Evolutionary conservation across 2,113 vertebrate genomes (phyloP).

Genomic region (Taurulus bubalis): DNA sequence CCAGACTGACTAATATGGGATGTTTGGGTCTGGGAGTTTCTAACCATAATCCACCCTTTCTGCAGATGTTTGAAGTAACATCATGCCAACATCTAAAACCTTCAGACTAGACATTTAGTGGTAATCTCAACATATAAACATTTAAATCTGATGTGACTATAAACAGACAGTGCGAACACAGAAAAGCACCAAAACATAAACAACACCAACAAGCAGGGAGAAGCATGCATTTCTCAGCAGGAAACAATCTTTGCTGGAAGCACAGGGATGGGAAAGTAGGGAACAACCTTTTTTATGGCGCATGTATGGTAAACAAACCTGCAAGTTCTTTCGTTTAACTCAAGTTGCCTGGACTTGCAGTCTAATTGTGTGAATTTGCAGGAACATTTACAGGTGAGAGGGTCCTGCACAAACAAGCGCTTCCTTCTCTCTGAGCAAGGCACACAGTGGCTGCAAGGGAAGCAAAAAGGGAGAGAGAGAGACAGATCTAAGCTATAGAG

Average conservation of each 20-base stretch:
- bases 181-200: conserved; percentile 16
- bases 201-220: conserved; percentile 70
- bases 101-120: not conserved
- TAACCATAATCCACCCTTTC: not conserved
- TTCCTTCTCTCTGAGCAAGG: conserved; percentile 99
- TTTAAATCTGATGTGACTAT: conserved; percentile 26
- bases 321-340: conserved; percentile 99
- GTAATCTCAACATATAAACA: conserved; percentile 9
- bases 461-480: conserved; percentile 87
- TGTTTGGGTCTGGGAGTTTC: not conserved
- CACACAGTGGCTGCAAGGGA: conserved; percentile 99
- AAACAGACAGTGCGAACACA: conserved; percentile 38
- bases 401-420: conserved; percentile 98
- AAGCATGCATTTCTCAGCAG: conserved; percentile 81
- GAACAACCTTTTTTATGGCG: conserved; percentile 60
- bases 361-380: conserved; percentile 98
- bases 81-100: not conserved
- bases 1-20: not conserved
- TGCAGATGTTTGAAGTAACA: not conserved
- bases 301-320: conserved; percentile 92
- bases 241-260: conserved; percentile 16
- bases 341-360: conserved; percentile 98
- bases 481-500: conserved; percentile 88
- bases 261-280: not conserved
- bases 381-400: conserved; percentile 98